Evolutionary conservation across 2,113 vertebrate species (phyloP).

Genomic region (Cynoglossus semilaevis): DNA sequence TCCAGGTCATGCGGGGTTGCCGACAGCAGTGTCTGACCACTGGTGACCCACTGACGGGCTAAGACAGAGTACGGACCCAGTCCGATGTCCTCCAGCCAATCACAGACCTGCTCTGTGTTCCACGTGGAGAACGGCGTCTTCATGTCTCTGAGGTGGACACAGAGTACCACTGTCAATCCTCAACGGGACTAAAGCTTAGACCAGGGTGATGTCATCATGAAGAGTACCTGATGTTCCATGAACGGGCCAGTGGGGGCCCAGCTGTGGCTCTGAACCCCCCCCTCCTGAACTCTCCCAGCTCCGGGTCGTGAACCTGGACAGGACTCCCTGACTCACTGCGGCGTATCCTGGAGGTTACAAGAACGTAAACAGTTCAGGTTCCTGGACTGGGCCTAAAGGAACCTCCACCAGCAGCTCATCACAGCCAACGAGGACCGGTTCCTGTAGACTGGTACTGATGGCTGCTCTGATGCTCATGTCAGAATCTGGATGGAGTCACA

Average conservation of each 20-base stretch:
- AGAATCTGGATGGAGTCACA: too few relatives aligned
- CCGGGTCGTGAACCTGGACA: conserved; percentile 79
- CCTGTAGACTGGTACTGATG: too few relatives aligned
- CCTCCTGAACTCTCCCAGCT: conserved; percentile 86
- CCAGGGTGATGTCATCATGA: too few relatives aligned
- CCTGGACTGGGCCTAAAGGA: too few relatives aligned
- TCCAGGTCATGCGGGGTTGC: conserved; percentile 89
- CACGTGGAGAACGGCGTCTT: conserved; percentile 88
- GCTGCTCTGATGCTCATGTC: too few relatives aligned
- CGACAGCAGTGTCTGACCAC: conserved; percentile 86
- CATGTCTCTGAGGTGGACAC: conserved; percentile 55
- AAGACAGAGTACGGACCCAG: conserved; percentile 86
- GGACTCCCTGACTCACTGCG: conserved; percentile 95
- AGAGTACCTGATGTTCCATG: conserved; percentile 72
- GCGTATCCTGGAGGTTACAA: conserved; percentile 79
- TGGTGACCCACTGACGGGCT: conserved; percentile 87
- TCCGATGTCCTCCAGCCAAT: conserved; percentile 92
- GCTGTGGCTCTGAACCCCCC: conserved; percentile 91
- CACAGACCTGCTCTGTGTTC: conserved; percentile 89
- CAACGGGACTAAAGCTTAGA: too few relatives aligned
- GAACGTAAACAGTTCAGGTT: background rate
- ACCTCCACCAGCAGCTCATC: too few relatives aligned
- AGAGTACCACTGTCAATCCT: background rate
- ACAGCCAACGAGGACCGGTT: too few relatives aligned
- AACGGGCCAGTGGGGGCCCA: conserved; percentile 83